Base-by-base conservation (phyloP, 2,888 invertebrate species). In the Tridacna gigas region DNA sequence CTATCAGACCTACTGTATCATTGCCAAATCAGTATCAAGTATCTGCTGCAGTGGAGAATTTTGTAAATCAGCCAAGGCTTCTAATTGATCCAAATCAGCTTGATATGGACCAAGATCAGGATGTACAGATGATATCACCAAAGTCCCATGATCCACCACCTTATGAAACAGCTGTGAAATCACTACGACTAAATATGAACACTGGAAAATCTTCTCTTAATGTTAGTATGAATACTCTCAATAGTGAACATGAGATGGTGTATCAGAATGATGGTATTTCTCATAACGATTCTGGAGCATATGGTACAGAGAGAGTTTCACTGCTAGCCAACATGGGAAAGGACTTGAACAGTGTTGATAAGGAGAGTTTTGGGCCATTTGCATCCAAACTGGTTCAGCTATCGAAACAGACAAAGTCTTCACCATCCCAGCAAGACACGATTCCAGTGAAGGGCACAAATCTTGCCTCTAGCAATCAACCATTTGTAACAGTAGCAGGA, bases 1-100 rank as follows among this genome's bases (percentile, higher is more conserved):
- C 92, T 11, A 91, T 93, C 12, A 89, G 89, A 73, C 93, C 93
- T 18, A 86, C 88, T 22, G 92, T 91, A 9, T 92, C 92, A 3
- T 77, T 92, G 20, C 92, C 93, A 37, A 75, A n/a, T 47, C 61
- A 63, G 25, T 22, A 28, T 25, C 47, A 63, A 47, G 15, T 63
- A 22, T 13, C 61, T n/a, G 13, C 22, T 45, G 12, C 63, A 4
- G n/a, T 26, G 25, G 47, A 12, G 12, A 51, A 47, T 15, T 26
- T 51, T 4, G 4, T 22, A n/a, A 63, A 61, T 63, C 45, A 61
- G 25, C 45, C 61, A 45, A 75, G 67, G 71, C 67, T 80, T 48
- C 82, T 48, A 47, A 26, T 80, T 65, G 82, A 82, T 66, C 51
- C 69, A n/a, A 83, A 75, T 73, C 75, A 77, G n/a, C n/a, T 60